Evolutionary conservation across 1,140 invertebrate species (phyloP), one percentile per base, ranked within the genome.

Genomic region (Trachymyrmex septentrionalis): DNA sequence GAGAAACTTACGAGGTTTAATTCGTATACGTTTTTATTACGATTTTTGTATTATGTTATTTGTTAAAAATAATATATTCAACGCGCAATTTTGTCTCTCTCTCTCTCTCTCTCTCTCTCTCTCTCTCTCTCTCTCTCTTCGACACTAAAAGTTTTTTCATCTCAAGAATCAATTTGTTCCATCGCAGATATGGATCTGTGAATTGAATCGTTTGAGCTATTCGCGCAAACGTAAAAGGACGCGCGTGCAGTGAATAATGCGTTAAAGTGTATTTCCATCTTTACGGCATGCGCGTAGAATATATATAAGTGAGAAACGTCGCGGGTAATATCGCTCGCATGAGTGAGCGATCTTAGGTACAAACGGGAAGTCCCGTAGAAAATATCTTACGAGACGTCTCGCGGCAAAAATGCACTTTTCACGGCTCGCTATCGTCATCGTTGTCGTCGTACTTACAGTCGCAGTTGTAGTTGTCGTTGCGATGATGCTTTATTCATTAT

Each of bases 401-500:
- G 24, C 80, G 69, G 24, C 69, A 61, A 75, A 73, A 84, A 75
- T 75, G 55, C 27, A 84, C 53, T 63, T 61, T 75, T 75, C 80
- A 38, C 38, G 27, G 16, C 38, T 50, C 80, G 53, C 63, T 5
- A 27, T 64, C 19, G 53, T n/a, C 24, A 19, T 55, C 27, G 34
- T 21, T 38, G 34, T 16, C 44, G 61, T 34, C 38, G 16, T 48
- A 2, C 38, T 50, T 27, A 48, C 44, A 34, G 44, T 61, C 34
- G 67, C 19, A 38, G 27, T 34, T 48, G 48, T 44, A 57, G 34
- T 76, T 38, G 55, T 16, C 30, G 30, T 9, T 12, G 19, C 38
- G 69, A 84, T 73, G 69, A 84, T 84, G 80, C 80, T 73, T 80
- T 84, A 84, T 84, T 84, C 80, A 84, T 84, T 84, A 84, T 73